phyloP scores from a whole-genome alignment of 2,888 invertebrate genomes.

The Amiota communis region DNA sequence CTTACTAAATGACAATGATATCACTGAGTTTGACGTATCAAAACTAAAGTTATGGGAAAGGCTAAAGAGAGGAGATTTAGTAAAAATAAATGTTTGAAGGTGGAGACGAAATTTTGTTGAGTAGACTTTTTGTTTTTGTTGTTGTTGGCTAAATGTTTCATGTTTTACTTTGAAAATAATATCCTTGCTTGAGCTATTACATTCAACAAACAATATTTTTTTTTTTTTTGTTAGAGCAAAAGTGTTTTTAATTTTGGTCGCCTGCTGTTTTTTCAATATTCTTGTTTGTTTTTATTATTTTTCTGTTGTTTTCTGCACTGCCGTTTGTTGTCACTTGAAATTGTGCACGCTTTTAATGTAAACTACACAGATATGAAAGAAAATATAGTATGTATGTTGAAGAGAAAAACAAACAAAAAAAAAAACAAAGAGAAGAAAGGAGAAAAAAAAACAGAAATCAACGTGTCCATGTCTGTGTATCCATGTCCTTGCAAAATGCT shows the following conservation, averaged over 20 bases:
- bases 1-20: too few species aligned
- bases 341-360: not conserved
- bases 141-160: not conserved
- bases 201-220: not conserved
- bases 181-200: not conserved
- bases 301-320: not conserved
- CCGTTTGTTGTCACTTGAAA: not conserved
- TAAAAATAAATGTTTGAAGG: too few species aligned
- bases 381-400: not conserved
- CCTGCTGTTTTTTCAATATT: not conserved
- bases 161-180: conserved; percentile 23
- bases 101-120: not conserved
- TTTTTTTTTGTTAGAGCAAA: not conserved
- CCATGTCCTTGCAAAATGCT: too few species aligned
- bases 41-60: too few species aligned
- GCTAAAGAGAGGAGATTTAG: too few species aligned
- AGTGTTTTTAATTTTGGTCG: not conserved
- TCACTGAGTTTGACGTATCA: too few species aligned
- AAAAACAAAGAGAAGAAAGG: not conserved
- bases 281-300: not conserved
- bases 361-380: not conserved
- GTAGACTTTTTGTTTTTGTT: not conserved
- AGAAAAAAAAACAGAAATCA: not conserved
- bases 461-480: not conserved
- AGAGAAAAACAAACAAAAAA: not conserved